phyloP scores from a whole-genome alignment of 2,113 vertebrate species.

The Prionailurus bengalensis region DNA sequence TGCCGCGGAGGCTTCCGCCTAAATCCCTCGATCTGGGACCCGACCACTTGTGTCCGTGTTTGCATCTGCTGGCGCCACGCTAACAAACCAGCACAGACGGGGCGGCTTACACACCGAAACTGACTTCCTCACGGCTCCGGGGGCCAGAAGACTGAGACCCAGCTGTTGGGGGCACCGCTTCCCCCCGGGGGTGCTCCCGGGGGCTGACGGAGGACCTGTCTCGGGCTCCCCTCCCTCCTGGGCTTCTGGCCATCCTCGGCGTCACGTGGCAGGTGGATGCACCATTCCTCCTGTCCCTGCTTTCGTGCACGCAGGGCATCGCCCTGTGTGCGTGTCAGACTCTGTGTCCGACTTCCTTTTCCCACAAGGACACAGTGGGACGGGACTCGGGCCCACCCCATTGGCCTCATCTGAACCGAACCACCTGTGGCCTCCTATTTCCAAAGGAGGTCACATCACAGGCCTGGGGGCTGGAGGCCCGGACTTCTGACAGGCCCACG shows the following conservation, averaged over 20 bases:
- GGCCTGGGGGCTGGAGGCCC: neutral
- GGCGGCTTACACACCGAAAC: neutral
- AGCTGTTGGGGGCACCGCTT: neutral
- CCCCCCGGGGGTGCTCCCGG: neutral
- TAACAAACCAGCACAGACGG: accelerated
- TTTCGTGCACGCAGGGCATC: accelerated
- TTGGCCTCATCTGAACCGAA: accelerated
- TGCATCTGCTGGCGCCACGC: accelerated
- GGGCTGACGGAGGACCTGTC: neutral
- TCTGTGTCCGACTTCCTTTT: neutral
- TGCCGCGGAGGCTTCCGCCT: too few relatives aligned
- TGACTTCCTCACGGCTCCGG: neutral
- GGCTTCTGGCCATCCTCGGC: neutral
- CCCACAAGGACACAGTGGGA: accelerated
- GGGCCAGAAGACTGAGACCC: neutral
- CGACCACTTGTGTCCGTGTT: accelerated
- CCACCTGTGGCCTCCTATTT: neutral
- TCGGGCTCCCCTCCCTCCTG: accelerated
- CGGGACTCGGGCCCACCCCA: accelerated
- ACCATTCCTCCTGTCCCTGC: accelerated
- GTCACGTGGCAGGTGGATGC: accelerated
- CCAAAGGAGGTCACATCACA: neutral
- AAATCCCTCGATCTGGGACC: neutral
- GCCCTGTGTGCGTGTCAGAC: accelerated
- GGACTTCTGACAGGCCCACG: accelerated